Evolutionary conservation across 2,113 vertebrate species (phyloP), one percentile per base, ranked within the genome.

Genomic region (Ictalurus punctatus): DNA sequence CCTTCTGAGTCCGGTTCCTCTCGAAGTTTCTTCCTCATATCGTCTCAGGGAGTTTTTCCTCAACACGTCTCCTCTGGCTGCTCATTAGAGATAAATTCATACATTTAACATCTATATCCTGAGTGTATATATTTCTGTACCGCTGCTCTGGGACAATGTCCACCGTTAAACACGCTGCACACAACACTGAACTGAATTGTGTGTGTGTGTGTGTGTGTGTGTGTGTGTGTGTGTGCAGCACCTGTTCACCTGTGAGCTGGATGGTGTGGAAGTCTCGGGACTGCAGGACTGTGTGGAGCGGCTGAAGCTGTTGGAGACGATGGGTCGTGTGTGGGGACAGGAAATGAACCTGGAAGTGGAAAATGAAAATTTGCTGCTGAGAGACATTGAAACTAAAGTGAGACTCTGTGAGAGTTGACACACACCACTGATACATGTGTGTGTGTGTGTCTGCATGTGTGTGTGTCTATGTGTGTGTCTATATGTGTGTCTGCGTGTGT

Each of bases 321-420:
- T 96, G 93, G 97, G 97, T 0, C 94, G 94, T 0, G 88, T 99
- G 25, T 99, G 98, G 98, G 96, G 95, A 1, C 98, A 99, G 93
- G 95, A 95, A n/a, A 95, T 99, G 96, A 16, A 95, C 89, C 94
- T 99, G 91, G 95, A 96, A 86, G 93, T 97, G 88, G 92, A 19
- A 1, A 93, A 94, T 0, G 81, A 92, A 83, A 88, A 93, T n/a
- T 61, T 99, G 88, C 92, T 96, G 82, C 95, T 99, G 86, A 95
- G 92, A 12, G 98, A 99, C 92, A 95, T 94, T 0, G 96, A 98
- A 90, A 97, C 96, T 58, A 58, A 96, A 96, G 98, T 98, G 67
- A 91, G 92, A 27, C 63, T 65, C 58, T 27, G 23, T 10, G 23
- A 73, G 30, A 73, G 69, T 16, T 16, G 16, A 73, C 30, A 71